A percentile compares a stretch with the other conserved stretches of the same genome.
phyloP scores from a whole-genome alignment of 2,113 vertebrate genomes.

The Caretta caretta region DNA sequence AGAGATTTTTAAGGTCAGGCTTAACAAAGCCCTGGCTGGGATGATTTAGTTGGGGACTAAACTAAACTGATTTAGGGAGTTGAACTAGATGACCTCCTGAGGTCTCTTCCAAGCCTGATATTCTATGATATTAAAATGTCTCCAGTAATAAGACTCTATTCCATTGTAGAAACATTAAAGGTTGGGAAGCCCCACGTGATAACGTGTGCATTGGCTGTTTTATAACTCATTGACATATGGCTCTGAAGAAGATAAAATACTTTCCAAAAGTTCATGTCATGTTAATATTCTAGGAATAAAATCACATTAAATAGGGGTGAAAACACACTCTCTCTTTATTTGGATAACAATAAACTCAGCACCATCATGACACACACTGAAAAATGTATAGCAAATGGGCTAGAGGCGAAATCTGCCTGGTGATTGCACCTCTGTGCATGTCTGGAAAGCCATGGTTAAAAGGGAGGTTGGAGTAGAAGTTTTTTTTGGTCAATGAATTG shows the following conservation, averaged over 20 bases:
- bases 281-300: not conserved
- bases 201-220: not conserved
- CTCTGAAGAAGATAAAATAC: not conserved
- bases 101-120: no score
- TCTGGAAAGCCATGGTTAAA: not conserved
- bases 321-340: not conserved
- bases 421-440: not conserved
- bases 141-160: not conserved
- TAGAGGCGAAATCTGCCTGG: not conserved
- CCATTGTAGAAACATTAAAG: not conserved
- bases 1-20: no score
- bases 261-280: not conserved
- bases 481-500: not conserved
- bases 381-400: not conserved
- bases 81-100: no score
- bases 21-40: no score
- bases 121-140: not conserved
- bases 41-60: no score
- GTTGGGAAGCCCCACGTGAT: not conserved
- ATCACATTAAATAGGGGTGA: not conserved
- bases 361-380: fast-evolving
- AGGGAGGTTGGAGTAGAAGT: not conserved
- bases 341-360: not conserved
- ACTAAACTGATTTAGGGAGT: no score
- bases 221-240: not conserved